Evolutionary conservation across 2,113 vertebrate genomes (phyloP).

Genomic region (Colistium nudipinnis): DNA sequence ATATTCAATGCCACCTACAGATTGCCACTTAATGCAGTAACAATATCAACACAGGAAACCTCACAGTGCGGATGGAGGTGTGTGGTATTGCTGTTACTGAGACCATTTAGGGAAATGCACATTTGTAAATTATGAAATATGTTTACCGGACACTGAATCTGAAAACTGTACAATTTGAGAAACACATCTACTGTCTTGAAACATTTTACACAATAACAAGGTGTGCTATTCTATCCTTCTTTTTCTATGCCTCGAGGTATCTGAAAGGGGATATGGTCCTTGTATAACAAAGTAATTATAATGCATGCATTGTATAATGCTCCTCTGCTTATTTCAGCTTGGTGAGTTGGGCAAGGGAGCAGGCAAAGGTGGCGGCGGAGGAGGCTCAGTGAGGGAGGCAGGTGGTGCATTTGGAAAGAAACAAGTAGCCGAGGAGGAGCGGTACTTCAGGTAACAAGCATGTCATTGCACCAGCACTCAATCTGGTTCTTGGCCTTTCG

Average conservation of each 20-base stretch:
- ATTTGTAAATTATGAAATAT: no score
- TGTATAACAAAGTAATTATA: background rate
- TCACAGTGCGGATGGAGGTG: no score
- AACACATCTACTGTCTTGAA: no score
- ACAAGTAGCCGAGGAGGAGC: constrained; percentile 87
- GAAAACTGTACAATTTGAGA: no score
- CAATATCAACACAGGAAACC: no score
- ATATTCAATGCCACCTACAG: background rate
- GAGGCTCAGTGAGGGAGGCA: constrained; percentile 87
- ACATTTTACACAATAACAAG: background rate
- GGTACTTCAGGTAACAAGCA: constrained; percentile 87
- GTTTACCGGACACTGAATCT: no score
- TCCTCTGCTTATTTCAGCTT: constrained; percentile 73
- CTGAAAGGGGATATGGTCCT: no score
- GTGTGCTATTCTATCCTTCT: no score
- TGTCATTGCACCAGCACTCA: background rate
- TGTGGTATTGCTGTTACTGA: no score
- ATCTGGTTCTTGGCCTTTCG: background rate
- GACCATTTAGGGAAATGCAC: no score
- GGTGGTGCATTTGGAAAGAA: constrained; percentile 91
- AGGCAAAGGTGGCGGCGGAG: constrained; percentile 82
- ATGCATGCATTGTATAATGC: no score
- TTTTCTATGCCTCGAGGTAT: no score
- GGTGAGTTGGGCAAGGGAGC: constrained; percentile 87
- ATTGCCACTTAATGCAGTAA: background rate